Evolutionary conservation across 2,888 invertebrate genomes (phyloP).

Genomic region (Panopea generosa): DNA sequence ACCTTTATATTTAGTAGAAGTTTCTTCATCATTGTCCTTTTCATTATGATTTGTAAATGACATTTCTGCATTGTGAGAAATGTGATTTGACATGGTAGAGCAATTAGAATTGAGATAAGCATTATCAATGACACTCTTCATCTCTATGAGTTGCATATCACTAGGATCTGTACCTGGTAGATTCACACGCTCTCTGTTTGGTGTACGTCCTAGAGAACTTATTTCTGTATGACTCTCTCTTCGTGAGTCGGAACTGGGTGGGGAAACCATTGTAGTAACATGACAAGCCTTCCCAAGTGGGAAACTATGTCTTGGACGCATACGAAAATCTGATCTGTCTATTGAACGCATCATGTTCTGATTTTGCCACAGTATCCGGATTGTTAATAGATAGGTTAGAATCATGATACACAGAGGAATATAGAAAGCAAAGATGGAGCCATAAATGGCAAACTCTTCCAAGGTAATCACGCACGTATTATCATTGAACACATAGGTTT

Average conservation of each 20-base stretch:
- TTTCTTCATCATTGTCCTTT: conserved; percentile 3
- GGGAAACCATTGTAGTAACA: conserved; percentile 61
- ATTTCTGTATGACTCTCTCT: conserved; percentile 65
- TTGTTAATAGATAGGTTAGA: conserved; percentile 96
- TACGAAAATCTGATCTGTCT: conserved; percentile 67
- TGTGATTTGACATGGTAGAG: not conserved
- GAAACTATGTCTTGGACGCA: conserved; percentile 43
- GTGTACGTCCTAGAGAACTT: conserved; percentile 58
- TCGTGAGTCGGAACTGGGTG: conserved; percentile 63
- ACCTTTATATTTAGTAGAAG: not conserved
- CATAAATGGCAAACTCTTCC: conserved; percentile 88
- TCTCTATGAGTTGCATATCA: conserved; percentile 33
- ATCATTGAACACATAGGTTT: conserved; percentile 73
- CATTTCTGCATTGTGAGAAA: not conserved
- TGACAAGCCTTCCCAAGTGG: conserved; percentile 26
- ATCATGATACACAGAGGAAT: conserved; percentile 98
- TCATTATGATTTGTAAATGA: not conserved
- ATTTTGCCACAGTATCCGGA: conserved; percentile 93
- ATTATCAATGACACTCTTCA: conserved; percentile 29
- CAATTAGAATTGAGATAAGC: conserved; percentile 6
- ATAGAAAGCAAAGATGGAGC: conserved; percentile 97
- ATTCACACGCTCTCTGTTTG: conserved; percentile 42
- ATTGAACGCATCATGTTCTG: conserved; percentile 78
- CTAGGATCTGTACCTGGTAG: conserved; percentile 17
- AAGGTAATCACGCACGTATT: conserved; percentile 78